Evolutionary conservation across 2,113 vertebrate genomes (phyloP).

Genomic region (Scartelaos histophorus): DNA sequence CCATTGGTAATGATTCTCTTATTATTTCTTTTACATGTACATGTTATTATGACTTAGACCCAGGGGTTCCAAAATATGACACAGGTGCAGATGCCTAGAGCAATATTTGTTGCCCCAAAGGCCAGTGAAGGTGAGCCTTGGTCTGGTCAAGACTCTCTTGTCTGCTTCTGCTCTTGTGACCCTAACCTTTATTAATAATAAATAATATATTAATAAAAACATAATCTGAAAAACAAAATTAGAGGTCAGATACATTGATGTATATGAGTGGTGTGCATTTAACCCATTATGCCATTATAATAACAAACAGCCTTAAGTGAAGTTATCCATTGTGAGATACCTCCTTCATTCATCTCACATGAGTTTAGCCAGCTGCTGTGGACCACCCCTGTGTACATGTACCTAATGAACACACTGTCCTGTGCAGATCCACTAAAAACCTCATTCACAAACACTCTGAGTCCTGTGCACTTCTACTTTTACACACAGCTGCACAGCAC

Average conservation of each 20-base stretch:
- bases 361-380: constrained; percentile 13
- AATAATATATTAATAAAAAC: no score
- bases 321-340: constrained; percentile 2
- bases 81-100: no score
- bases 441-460: constrained; percentile 34
- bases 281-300: constrained; percentile 9
- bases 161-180: no score
- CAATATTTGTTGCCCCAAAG: no score
- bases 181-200: no score
- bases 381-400: constrained; percentile 14
- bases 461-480: constrained; percentile 22
- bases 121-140: no score
- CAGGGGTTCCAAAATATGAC: no score
- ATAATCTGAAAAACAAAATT: no score
- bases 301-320: background rate
- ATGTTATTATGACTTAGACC: no score
- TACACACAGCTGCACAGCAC: constrained; percentile 33
- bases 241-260: background rate
- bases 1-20: no score
- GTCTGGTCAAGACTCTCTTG: background rate
- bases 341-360: constrained; percentile 13
- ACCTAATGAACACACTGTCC: constrained; percentile 28
- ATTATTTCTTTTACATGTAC: no score
- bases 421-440: constrained; percentile 25
- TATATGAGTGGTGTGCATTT: background rate